Evolutionary conservation across 92 coral and sea anemone species (phyloP), one percentile per base, ranked within the genome.

Genomic region (Phenganax marumi): DNA sequence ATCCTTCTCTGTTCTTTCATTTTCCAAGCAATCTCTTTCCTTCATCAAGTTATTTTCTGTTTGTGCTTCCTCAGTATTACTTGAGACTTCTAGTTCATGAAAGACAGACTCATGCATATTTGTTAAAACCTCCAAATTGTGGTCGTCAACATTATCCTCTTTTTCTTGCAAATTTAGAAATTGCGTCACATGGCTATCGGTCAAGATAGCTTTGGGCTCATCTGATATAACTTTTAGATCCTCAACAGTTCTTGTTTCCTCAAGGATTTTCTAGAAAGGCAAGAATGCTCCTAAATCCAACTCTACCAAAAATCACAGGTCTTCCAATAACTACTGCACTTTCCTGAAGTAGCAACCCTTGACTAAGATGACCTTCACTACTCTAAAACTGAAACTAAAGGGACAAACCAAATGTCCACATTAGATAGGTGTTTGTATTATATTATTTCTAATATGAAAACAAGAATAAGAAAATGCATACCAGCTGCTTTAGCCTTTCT

Each of bases 401-500:
- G 4, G 43, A 33, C 4, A 33, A 33, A 33, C 43, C 43, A 33
- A 33, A 33, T 33, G 43, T 33, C 43, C 43, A 33, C 43, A 33
- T 33, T 33, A 33, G 43, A 33, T 1, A 33, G 43, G 43, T 4
- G 4, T 33, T 1, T 33, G 43, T 33, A 33, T 33, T 4, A 33
- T 33, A 33, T 33, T 39, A 62, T 19, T 62, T 62, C 16, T 56
- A 21, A 6, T 13, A 14, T 4, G 16, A 58, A 3, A 18, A 8
- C 19, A 62, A 62, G 68, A 48, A 9, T 10, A 72, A 14, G n/a
- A 16, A 3, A 72, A 12, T 54, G 68, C 9, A 6, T 56, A 76
- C 81, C 81, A 23, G 50, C 63, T 61, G 81, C 55, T 68, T 60
- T 13, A 91, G 85, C 55, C 92, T 88, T 70, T 93, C 97, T 60